A percentile compares a stretch with the other conserved stretches of the same genome.
phyloP scores from a whole-genome alignment of 2,888 invertebrate genomes.

The Drosophila yooni region DNA sequence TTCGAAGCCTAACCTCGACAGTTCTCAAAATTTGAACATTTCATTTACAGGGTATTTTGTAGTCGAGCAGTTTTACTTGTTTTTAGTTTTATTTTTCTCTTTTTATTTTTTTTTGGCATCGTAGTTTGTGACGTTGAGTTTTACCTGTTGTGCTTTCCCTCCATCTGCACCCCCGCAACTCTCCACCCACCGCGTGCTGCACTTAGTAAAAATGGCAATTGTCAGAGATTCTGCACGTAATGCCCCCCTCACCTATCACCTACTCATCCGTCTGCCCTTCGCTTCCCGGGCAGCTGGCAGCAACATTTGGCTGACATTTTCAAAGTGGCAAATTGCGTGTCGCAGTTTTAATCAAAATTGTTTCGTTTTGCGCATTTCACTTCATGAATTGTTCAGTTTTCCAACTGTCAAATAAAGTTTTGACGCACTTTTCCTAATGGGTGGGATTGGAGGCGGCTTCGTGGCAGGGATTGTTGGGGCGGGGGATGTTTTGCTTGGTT shows the following conservation, averaged over 20 bases:
- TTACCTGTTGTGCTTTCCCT: slow-evolving; percentile 14
- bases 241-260: not conserved
- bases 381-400: slow-evolving; percentile 79
- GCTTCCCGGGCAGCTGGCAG: slow-evolving; percentile 29
- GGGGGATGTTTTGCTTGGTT: slow-evolving; percentile 22
- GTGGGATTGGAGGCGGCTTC: not conserved
- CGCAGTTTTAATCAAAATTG: slow-evolving; percentile 80
- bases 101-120: slow-evolving; percentile 19
- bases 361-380: slow-evolving; percentile 56
- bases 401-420: slow-evolving; percentile 80
- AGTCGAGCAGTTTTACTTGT: not conserved
- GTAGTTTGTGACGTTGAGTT: slow-evolving; percentile 19
- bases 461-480: not conserved
- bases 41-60: not conserved
- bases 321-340: slow-evolving; percentile 52
- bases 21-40: not conserved
- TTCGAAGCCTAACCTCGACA: not conserved
- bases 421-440: slow-evolving; percentile 55
- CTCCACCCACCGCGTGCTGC: slow-evolving; percentile 9
- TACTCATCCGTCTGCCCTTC: not conserved
- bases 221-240: slow-evolving; percentile 58
- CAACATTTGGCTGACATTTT: slow-evolving; percentile 48
- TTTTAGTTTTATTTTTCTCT: slow-evolving; percentile 25
- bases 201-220: slow-evolving; percentile 66
- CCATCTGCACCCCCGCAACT: not conserved